Conservation (phyloP, 2,113 vertebrate genomes). For the Lamprotornis superbus region DNA sequence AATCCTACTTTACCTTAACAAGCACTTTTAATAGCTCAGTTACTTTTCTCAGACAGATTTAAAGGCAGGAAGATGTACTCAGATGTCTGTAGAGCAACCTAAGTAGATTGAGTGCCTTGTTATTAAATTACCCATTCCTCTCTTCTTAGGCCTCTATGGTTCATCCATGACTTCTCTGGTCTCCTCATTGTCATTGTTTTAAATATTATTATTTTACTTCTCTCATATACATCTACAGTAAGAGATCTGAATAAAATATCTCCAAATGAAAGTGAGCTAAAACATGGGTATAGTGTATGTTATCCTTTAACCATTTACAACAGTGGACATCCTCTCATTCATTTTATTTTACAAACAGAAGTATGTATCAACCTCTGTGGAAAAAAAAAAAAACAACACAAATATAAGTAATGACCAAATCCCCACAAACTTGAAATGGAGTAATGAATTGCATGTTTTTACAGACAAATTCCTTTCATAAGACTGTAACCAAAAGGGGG, state of each 20-base stretch:
- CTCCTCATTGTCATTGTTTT: background rate
- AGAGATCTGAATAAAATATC: background rate
- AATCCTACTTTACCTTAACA: background rate
- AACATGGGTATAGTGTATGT: background rate
- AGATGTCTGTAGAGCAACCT: background rate
- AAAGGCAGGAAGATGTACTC: background rate
- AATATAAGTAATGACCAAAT: background rate
- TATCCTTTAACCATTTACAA: background rate
- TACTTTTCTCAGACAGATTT: background rate
- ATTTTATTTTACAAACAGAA: background rate
- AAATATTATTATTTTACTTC: background rate
- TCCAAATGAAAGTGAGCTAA: background rate
- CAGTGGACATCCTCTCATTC: background rate
- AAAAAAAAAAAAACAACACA: background rate
- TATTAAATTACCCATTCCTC: background rate
- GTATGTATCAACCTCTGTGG: background rate
- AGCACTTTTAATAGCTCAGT: background rate
- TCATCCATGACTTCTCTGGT: background rate
- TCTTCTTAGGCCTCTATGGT: background rate
- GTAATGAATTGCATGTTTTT: background rate
- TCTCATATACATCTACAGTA: background rate
- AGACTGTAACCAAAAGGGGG: background rate
- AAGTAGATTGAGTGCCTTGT: background rate
- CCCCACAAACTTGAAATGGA: background rate
- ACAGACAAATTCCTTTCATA: background rate